Evolutionary conservation across 2,888 invertebrate genomes (phyloP).

Genomic region (Acanthosepion lycidas): DNA sequence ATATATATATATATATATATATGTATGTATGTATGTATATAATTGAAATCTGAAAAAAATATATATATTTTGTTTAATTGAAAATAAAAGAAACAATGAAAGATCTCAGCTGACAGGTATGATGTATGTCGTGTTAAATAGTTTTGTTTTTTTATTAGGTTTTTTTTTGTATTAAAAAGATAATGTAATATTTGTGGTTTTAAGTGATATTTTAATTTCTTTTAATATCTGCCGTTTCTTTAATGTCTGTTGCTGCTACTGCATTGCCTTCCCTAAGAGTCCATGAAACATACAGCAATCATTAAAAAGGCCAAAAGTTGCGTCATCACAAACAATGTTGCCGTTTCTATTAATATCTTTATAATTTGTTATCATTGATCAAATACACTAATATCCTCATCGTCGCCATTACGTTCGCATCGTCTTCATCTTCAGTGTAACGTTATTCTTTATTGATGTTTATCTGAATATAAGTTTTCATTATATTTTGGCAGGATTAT

Average conservation of each 20-base stretch:
- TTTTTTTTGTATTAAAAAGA: not conserved
- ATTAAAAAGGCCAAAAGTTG: not conserved
- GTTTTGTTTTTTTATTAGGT: not conserved
- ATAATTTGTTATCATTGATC: not conserved
- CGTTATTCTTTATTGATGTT: not conserved
- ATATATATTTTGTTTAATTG: not conserved
- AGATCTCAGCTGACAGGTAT: conserved; percentile 4
- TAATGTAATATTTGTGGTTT: not conserved
- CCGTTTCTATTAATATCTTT: not conserved
- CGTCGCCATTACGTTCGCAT: not conserved
- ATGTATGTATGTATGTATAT: not conserved
- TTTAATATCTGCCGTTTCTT: not conserved
- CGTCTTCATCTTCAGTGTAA: not conserved
- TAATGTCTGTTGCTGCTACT: not conserved
- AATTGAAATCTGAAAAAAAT: not conserved
- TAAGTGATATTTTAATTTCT: not conserved
- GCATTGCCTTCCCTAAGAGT: not conserved
- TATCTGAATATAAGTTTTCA: not conserved
- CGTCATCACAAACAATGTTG: not conserved
- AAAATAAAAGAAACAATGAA: not conserved
- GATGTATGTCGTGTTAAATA: not conserved
- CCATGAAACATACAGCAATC: not conserved
- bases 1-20: not conserved
- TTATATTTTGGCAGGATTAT: conserved; percentile 15
- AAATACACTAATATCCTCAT: not conserved